Evolutionary conservation across 2,113 vertebrate species (phyloP).

Genomic region (Hemibates koningsi): DNA sequence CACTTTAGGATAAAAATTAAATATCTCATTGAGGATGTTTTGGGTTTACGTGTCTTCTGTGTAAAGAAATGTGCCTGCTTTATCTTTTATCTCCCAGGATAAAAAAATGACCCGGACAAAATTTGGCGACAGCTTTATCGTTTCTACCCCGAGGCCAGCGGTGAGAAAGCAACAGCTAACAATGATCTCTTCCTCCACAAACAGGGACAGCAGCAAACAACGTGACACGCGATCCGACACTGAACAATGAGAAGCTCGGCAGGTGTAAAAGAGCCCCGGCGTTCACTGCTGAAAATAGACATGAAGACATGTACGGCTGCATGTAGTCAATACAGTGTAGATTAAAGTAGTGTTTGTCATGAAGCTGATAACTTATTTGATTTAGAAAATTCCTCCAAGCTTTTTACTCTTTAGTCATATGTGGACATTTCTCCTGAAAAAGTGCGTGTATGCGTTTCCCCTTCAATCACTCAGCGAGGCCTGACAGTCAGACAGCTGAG

Average conservation of each 20-base stretch:
- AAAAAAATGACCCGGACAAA: neutral
- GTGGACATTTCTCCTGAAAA: neutral
- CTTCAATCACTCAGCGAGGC: neutral
- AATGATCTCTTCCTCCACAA: conserved; percentile 37
- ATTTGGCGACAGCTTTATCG: neutral
- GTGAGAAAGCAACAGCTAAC: conserved; percentile 16
- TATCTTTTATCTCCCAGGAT: neutral
- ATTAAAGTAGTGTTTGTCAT: neutral
- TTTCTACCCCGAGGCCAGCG: neutral
- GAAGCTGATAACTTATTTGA: neutral
- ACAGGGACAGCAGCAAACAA: neutral
- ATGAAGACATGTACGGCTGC: neutral
- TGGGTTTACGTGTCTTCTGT: neutral
- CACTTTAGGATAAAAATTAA: neutral
- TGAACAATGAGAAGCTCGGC: neutral
- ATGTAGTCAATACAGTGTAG: neutral
- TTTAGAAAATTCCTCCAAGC: neutral
- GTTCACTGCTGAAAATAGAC: neutral
- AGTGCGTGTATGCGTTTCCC: neutral
- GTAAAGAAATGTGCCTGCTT: neutral
- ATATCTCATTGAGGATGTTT: neutral
- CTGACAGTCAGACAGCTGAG: neutral
- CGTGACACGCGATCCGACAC: neutral
- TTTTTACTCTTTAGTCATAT: neutral
- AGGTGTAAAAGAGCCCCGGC: neutral